A percentile compares a stretch with the other conserved stretches of the same genome.
Conservation (phyloP, 2,797 vertebrate genomes). For the Oreochromis grahami region DNA sequence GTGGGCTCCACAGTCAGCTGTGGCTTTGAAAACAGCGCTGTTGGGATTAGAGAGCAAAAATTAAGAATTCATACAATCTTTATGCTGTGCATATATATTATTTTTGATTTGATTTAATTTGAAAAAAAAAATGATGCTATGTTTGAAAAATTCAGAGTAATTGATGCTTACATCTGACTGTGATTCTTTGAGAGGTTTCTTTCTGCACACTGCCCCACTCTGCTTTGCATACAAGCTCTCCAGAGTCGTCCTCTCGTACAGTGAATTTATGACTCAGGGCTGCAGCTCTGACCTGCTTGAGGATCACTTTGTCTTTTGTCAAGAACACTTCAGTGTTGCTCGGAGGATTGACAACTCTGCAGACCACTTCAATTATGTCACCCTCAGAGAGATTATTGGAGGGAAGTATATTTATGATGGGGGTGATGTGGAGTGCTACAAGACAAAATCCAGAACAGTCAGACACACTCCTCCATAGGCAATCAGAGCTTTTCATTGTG, state of each 20-base stretch:
- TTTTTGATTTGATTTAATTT: background rate
- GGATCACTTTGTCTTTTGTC: slow-evolving; percentile 33
- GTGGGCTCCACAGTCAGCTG: slow-evolving; percentile 32
- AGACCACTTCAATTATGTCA: slow-evolving; percentile 52
- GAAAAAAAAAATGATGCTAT: background rate
- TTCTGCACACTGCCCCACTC: slow-evolving; percentile 58
- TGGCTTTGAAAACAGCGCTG: slow-evolving; percentile 73
- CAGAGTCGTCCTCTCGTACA: slow-evolving; percentile 36
- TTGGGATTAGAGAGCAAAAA: background rate
- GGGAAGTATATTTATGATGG: slow-evolving; percentile 54
- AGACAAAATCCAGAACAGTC: slow-evolving; percentile 7
- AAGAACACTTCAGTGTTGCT: slow-evolving; percentile 55
- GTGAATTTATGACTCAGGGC: slow-evolving; percentile 17
- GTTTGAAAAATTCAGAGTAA: background rate
- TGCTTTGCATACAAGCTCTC: slow-evolving; percentile 68
- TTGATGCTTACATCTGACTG: slow-evolving; percentile 51
- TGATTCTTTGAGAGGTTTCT: slow-evolving; percentile 15
- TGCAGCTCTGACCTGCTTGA: background rate
- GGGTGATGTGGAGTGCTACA: slow-evolving; percentile 59
- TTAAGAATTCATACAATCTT: background rate
- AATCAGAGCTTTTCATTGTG: background rate
- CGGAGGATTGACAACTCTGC: slow-evolving; percentile 22
- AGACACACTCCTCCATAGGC: background rate
- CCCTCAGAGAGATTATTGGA: slow-evolving; percentile 47
- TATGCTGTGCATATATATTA: background rate